A percentile compares a stretch with the other conserved stretches of the same genome.
Conservation (phyloP, 2,888 invertebrate genomes). For the Scaptomyza flava region DNA sequence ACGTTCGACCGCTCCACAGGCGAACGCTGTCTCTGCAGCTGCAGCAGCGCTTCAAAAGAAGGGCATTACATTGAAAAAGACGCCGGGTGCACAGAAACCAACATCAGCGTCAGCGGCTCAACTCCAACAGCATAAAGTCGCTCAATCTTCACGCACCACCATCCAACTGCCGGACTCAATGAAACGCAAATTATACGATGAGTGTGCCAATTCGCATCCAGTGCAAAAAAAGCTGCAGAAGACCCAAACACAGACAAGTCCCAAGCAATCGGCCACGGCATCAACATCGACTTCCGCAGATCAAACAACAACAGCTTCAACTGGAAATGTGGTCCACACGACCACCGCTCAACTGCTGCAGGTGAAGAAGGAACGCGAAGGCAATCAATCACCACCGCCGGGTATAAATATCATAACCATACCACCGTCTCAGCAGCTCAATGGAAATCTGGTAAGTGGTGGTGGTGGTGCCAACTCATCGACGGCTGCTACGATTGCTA, state of each 20-base stretch:
- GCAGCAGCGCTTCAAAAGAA: slow-evolving; percentile 81
- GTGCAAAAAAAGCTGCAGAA: slow-evolving; percentile 43
- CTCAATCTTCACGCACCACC: slow-evolving; percentile 58
- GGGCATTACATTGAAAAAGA: slow-evolving; percentile 81
- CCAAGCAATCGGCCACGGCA: slow-evolving; percentile 41
- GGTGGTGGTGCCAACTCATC: slow-evolving; percentile 66
- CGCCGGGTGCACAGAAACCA: slow-evolving; percentile 37
- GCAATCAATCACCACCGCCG: slow-evolving; percentile 63
- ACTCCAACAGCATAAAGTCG: slow-evolving; percentile 14
- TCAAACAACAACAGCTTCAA: slow-evolving; percentile 23
- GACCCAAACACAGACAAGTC: slow-evolving; percentile 39
- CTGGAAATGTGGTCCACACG: slow-evolving; percentile 59
- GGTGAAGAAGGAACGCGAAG: slow-evolving; percentile 77
- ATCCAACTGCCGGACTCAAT: slow-evolving; percentile 79
- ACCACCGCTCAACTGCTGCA: slow-evolving; percentile 71
- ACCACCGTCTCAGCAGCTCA: slow-evolving; percentile 70
- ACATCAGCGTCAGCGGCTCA: slow-evolving; percentile 13
- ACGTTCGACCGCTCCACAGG: slow-evolving; percentile 34
- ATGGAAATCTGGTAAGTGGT: slow-evolving; percentile 51
- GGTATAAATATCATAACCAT: slow-evolving; percentile 82
- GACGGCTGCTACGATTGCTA: slow-evolving; percentile 73
- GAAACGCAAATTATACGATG: slow-evolving; percentile 79
- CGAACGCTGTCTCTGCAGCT: slow-evolving; percentile 50
- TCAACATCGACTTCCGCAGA: slow-evolving; percentile 26
- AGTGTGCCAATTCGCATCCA: slow-evolving; percentile 36